Conservation (phyloP, 2,888 invertebrate species). For the Gasteruption jaculator region DNA sequence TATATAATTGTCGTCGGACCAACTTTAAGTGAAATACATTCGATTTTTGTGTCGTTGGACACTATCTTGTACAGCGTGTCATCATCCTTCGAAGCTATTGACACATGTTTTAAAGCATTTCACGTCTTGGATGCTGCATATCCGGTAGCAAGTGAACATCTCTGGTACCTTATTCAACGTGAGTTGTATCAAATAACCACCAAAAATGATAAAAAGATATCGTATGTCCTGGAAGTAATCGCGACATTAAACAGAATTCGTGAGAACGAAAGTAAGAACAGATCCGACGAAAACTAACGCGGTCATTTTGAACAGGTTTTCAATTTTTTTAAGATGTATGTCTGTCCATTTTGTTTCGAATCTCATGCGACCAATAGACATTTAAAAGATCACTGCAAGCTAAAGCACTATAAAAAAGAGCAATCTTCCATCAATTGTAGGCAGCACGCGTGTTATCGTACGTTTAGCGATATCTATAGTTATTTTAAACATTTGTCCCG, state of each 20-base stretch:
- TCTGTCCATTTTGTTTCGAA: constrained; percentile 15
- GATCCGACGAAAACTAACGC: no score
- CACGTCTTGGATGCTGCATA: constrained; percentile 3
- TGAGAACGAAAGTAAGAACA: no score
- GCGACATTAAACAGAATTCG: no score
- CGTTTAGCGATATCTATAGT: constrained; percentile 17
- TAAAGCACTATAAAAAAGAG: no score
- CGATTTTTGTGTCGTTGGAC: constrained; percentile 6
- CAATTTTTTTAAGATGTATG: constrained; percentile 15
- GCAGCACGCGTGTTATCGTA: constrained; percentile 14
- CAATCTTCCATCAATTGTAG: constrained; percentile 14
- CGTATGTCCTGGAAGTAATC: no score
- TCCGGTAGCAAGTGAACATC: constrained; percentile 6
- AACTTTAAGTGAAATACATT: not conserved
- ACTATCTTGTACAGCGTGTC: not conserved
- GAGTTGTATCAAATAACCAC: constrained; percentile 5
- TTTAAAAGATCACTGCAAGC: constrained; percentile 16
- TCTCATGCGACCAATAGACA: constrained; percentile 7
- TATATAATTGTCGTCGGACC: constrained; percentile 4
- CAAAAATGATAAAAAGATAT: not conserved
- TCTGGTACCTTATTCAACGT: constrained; percentile 5
- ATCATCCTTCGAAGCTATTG: constrained; percentile 7
- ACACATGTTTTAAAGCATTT: constrained; percentile 11
- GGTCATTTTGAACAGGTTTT: no score
- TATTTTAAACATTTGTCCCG: constrained; percentile 18